These are phyloP conservation scores for Portevinia maculata DNA, from an alignment of 2,888 invertebrate species.

Conservation along the genomic window DNA sequence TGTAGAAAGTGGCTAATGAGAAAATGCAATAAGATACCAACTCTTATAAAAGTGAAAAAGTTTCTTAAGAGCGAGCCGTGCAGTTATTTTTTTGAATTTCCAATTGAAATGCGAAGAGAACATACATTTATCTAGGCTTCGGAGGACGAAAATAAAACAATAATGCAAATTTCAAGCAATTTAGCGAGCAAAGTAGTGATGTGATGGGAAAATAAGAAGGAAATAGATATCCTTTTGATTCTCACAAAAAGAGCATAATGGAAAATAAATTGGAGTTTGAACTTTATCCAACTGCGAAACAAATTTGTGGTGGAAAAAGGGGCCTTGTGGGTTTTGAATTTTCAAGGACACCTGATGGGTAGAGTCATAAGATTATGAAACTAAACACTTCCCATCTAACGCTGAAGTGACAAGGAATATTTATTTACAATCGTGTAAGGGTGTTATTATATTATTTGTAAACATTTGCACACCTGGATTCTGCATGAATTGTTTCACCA, in stretches of 20 bases:
- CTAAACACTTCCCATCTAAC: not conserved
- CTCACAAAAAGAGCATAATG: constrained; percentile 3
- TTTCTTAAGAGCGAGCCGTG: no score
- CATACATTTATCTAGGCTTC: constrained; percentile 53
- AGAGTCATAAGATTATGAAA: not conserved
- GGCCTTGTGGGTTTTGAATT: not conserved
- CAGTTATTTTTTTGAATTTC: constrained; percentile 17
- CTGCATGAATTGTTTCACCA: not conserved
- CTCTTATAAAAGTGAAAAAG: no score
- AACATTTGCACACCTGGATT: not conserved
- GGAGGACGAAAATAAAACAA: constrained; percentile 27
- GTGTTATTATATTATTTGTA: not conserved
- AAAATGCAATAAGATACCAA: no score
- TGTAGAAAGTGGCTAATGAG: no score
- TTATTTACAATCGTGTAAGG: not conserved
- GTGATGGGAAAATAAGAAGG: no score
- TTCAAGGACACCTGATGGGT: not conserved
- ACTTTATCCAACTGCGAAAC: no score
- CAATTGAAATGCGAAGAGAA: constrained; percentile 50
- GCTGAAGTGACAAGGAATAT: not conserved
- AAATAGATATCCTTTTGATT: no score
- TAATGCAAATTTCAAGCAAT: constrained; percentile 12
- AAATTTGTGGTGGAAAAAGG: no score
- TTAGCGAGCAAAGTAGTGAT: no score
- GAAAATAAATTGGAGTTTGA: not conserved